Base-by-base conservation (phyloP, 2,888 invertebrate species). In the Smittia sp. region DNA sequence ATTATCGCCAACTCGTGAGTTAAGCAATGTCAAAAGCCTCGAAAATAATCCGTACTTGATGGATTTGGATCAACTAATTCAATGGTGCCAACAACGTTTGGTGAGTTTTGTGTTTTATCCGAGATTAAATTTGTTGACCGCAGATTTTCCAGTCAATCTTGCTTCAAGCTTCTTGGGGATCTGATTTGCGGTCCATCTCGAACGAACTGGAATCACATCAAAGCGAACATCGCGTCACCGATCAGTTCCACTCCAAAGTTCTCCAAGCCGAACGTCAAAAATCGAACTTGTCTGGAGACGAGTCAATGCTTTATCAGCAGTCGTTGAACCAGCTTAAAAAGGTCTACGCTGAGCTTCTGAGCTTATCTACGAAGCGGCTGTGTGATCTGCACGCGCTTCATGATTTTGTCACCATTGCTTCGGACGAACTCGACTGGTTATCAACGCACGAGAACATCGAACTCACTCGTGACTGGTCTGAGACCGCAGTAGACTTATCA, bases 401-500 rank as follows among this genome's bases (percentile, higher is more conserved):
- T 85, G 93, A 94, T 79, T 95, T 95, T 85, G 88, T 98, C 58
- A 93, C 96, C 77, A 93, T 94, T 22, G 97, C 98, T 15, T 95
- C 95, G 0, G 91, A 92, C 52, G 98, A 99, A 82, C 86, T 99
- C 76, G 92, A 95, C 80, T 99, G 98, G 98, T 87, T 99, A 74
- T 96, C 93, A 79, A 95, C 97, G 81, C 95, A 96, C 80, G 98
- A 99, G 79, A 96, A 98, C 80, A 89, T 91, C 70, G 98, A 98
- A 83, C 88, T 98, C 54, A 90, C 93, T 24, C 87, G 98, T 52
- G 98, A 99, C 84, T 98, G 98, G 98, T 95, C 96, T 74, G 94
- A 96, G 79, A 94, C 93, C 75, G 92, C 92, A 82, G 88, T 98
- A 80, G 96, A 97, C 83, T 84, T 98, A 77, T 89, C 91, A 20